A percentile compares a stretch with the other conserved stretches of the same genome.
Conservation (phyloP, 2,888 invertebrate species). For the Ormyrus rosae region DNA sequence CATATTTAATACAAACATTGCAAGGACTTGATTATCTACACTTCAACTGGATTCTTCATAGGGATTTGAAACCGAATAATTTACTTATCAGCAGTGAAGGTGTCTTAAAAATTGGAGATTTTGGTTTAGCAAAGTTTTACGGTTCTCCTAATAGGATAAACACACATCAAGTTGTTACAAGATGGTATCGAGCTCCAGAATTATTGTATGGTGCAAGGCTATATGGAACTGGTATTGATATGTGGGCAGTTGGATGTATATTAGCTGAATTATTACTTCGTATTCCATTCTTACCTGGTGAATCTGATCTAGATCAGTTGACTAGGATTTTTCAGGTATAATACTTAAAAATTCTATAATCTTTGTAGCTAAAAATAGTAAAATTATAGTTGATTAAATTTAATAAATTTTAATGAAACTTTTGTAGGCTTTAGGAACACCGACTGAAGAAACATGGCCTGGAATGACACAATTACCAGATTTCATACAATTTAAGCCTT, state of each 20-base stretch:
- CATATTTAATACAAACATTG: conserved; percentile 96
- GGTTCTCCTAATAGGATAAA: conserved; percentile 97
- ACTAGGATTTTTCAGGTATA: conserved; percentile 93
- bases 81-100: conserved; percentile 94
- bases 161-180: conserved; percentile 98
- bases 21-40: conserved; percentile 97
- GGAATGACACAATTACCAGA: conserved; percentile 89
- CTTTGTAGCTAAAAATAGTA: neutral
- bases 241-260: conserved; percentile 99
- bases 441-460: conserved; percentile 95
- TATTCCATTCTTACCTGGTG: conserved; percentile 96
- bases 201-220: conserved; percentile 95
- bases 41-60: conserved; percentile 96
- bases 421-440: conserved; percentile 86
- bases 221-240: conserved; percentile 97
- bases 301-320: conserved; percentile 97
- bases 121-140: conserved; percentile 97
- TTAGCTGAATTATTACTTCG: conserved; percentile 94
- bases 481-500: conserved; percentile 93
- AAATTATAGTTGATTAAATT: neutral
- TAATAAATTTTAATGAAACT: neutral
- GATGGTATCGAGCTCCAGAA: conserved; percentile 96
- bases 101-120: conserved; percentile 97
- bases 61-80: conserved; percentile 99
- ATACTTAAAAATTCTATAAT: too few relatives aligned